Conservation (phyloP, 2,888 invertebrate species). For the Drosophila macrospina region DNA sequence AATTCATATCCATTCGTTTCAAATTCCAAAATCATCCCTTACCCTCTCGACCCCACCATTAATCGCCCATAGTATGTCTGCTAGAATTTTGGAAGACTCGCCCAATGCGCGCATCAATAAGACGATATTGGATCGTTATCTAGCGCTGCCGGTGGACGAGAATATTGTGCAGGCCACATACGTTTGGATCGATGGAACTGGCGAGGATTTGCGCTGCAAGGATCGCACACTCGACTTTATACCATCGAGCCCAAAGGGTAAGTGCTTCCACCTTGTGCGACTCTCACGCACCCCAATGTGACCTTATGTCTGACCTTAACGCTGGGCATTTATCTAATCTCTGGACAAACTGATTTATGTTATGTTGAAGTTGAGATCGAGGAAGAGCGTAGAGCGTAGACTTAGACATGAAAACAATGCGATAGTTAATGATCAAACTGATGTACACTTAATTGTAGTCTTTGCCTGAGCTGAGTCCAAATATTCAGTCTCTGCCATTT, state of each 20-base stretch:
- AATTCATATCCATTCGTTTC: not conserved
- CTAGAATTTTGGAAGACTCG: constrained; percentile 88
- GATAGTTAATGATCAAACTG: too few relatives aligned
- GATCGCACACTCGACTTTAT: constrained; percentile 94
- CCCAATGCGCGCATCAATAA: constrained; percentile 94
- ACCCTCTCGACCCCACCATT: not conserved
- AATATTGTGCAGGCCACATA: constrained; percentile 94
- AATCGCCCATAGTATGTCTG: constrained; percentile 76
- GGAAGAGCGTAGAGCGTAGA: too few relatives aligned
- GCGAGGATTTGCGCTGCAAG: constrained; percentile 94
- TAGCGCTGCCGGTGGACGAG: constrained; percentile 91
- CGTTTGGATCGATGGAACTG: constrained; percentile 97
- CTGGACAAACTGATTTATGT: too few relatives aligned
- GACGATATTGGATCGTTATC: constrained; percentile 89
- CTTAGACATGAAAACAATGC: too few relatives aligned
- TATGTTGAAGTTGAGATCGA: too few relatives aligned
- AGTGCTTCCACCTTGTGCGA: constrained; percentile 57
- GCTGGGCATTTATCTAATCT: not conserved
- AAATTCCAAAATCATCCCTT: not conserved
- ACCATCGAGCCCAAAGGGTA: constrained; percentile 91
- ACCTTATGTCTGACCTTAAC: not conserved
- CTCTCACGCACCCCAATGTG: not conserved
- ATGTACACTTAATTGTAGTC: not conserved
- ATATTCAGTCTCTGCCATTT: not conserved
- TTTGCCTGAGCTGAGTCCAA: not conserved